Percentiles rank a stretch among this genome's conserved stretches.
Conservation (phyloP, 2,797 vertebrate genomes). For the Crenichthys baileyi region DNA sequence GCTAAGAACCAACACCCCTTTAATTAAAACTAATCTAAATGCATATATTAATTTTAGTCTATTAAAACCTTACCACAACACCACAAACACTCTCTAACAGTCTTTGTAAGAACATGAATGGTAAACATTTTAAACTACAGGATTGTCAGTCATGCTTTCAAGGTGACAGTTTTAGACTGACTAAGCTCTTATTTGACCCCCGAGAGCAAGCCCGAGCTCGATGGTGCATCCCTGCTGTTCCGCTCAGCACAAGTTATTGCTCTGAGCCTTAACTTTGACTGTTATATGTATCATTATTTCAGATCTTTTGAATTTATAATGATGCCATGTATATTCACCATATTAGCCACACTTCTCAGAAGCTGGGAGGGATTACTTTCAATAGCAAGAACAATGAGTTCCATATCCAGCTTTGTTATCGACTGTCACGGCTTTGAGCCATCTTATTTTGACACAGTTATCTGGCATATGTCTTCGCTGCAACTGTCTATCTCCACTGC, state of each 20-base stretch:
- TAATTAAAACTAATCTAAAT: not conserved
- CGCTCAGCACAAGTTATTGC: conserved; percentile 44
- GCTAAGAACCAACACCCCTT: not conserved
- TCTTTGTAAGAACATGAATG: not conserved
- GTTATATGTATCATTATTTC: conserved; percentile 68
- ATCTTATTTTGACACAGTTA: conserved; percentile 40
- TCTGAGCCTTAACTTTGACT: conserved; percentile 54
- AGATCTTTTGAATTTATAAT: conserved; percentile 66
- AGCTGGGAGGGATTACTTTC: conserved; percentile 40
- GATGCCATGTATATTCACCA: conserved; percentile 65
- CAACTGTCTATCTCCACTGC: conserved; percentile 14
- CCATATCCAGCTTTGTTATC: conserved; percentile 57
- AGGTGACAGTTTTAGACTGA: conserved; percentile 48
- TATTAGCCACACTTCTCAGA: conserved; percentile 68
- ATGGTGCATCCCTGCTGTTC: conserved; percentile 26
- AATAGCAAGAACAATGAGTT: conserved; percentile 52
- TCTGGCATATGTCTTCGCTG: conserved; percentile 48
- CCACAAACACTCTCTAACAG: not conserved
- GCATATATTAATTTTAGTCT: not conserved
- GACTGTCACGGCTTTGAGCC: conserved; percentile 48
- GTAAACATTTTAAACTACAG: conserved; percentile 29
- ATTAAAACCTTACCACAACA: not conserved
- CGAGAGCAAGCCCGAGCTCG: conserved; percentile 32
- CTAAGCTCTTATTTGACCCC: conserved; percentile 50
- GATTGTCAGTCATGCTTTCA: conserved; percentile 35